These are phyloP conservation scores for Netta rufina DNA, from an alignment of 2,797 vertebrate genomes.

Conservation along the genomic window DNA sequence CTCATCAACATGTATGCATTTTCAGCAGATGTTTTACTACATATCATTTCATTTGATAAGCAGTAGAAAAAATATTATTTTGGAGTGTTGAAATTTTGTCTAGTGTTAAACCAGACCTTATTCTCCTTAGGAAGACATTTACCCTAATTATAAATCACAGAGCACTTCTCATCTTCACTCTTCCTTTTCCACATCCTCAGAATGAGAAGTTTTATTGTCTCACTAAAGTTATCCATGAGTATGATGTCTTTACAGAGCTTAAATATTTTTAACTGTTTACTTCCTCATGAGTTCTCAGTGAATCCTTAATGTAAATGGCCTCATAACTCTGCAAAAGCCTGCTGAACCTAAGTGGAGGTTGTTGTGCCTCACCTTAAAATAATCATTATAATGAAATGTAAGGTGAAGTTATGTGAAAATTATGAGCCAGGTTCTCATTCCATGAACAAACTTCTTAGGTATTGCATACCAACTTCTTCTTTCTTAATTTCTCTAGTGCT, in stretches of 20 bases:
- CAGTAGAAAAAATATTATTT: not conserved
- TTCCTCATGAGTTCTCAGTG: not conserved
- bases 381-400: not conserved
- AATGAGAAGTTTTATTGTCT: not conserved
- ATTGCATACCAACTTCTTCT: not conserved
- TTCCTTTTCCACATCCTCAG: not conserved
- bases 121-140: not conserved
- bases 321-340: not conserved
- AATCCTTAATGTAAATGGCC: not conserved
- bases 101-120: not conserved
- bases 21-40: not conserved
- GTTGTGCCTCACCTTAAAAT: not conserved
- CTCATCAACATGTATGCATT: not conserved
- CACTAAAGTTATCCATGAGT: not conserved
- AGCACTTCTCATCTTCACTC: not conserved
- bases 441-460: not conserved
- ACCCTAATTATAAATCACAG: not conserved
- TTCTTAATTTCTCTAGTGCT: not conserved
- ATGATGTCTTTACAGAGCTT: not conserved
- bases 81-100: not conserved
- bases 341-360: not conserved
- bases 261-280: not conserved
- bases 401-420: not conserved
- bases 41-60: not conserved
- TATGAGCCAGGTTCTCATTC: not conserved